Percentiles rank a stretch among this genome's conserved stretches.
phyloP scores from a whole-genome alignment of 2,113 vertebrate species.

The Dissostichus mawsoni region DNA sequence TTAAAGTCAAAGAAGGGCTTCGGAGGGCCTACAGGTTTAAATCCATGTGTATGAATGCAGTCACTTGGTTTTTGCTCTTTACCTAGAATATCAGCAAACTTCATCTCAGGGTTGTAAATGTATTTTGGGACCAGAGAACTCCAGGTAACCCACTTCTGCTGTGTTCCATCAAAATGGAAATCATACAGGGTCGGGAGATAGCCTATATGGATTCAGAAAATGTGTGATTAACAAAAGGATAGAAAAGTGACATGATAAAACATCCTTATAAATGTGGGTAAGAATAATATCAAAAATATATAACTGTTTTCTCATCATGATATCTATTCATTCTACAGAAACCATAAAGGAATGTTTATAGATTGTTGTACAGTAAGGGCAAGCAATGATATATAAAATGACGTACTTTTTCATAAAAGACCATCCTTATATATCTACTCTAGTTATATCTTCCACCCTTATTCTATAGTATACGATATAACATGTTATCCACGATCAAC shows the following conservation, averaged over 20 bases:
- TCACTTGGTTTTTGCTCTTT: constrained; percentile 29
- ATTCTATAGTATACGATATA: background rate
- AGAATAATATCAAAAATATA: background rate
- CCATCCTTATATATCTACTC: too few species aligned
- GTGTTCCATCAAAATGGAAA: constrained; percentile 90
- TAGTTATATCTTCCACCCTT: background rate
- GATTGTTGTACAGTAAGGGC: too few species aligned
- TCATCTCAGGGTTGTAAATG: constrained; percentile 83
- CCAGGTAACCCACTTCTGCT: constrained; percentile 92
- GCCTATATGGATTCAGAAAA: constrained; percentile 79
- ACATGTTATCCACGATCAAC: background rate
- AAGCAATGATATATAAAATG: background rate
- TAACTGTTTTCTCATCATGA: background rate
- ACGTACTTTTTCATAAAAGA: too few species aligned
- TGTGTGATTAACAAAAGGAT: background rate
- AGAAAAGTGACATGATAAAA: constrained; percentile 1
- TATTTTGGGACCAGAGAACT: constrained; percentile 89
- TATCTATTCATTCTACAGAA: background rate
- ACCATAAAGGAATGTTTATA: too few species aligned
- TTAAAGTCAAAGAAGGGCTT: constrained; percentile 10
- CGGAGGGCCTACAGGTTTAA: background rate
- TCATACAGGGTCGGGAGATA: constrained; percentile 92
- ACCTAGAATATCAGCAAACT: constrained; percentile 95
- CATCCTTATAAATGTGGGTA: background rate
- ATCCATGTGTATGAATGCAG: constrained; percentile 1